These are phyloP conservation scores for Dione vanillae DNA, from an alignment of 2,888 invertebrate genomes.

Conservation along the genomic window DNA sequence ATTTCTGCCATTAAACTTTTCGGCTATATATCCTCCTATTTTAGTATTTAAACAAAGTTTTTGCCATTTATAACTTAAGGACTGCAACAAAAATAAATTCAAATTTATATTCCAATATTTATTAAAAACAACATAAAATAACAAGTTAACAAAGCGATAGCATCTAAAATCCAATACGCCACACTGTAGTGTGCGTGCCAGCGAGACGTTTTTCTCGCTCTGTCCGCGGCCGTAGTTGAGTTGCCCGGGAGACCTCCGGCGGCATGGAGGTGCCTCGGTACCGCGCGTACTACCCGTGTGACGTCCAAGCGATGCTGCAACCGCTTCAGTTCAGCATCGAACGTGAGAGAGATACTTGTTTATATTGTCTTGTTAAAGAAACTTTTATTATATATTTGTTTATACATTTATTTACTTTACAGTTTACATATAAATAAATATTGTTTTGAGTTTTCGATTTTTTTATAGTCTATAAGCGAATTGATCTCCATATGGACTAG, in stretches of 20 bases:
- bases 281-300: conserved; percentile 80
- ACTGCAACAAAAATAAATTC: background rate
- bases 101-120: background rate
- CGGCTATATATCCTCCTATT: too few relatives aligned
- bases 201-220: conserved; percentile 52
- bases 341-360: conserved; percentile 24
- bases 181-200: too few relatives aligned
- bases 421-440: too few relatives aligned
- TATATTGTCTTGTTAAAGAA: background rate
- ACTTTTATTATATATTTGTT: too few relatives aligned
- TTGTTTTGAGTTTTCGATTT: too few relatives aligned
- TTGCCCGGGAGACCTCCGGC: conserved; percentile 80
- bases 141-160: background rate
- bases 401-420: too few relatives aligned
- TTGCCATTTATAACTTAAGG: too few relatives aligned
- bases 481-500: too few relatives aligned
- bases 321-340: conserved; percentile 35
- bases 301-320: conserved; percentile 54
- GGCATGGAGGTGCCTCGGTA: conserved; percentile 82
- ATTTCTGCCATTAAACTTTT: too few relatives aligned
- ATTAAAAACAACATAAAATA: background rate
- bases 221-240: conserved; percentile 56
- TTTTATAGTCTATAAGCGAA: too few relatives aligned
- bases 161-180: conserved; percentile 12
- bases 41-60: too few relatives aligned